Evolutionary conservation across 2,797 vertebrate genomes (phyloP).

Genomic region (Lithobates sylvaticus): DNA sequence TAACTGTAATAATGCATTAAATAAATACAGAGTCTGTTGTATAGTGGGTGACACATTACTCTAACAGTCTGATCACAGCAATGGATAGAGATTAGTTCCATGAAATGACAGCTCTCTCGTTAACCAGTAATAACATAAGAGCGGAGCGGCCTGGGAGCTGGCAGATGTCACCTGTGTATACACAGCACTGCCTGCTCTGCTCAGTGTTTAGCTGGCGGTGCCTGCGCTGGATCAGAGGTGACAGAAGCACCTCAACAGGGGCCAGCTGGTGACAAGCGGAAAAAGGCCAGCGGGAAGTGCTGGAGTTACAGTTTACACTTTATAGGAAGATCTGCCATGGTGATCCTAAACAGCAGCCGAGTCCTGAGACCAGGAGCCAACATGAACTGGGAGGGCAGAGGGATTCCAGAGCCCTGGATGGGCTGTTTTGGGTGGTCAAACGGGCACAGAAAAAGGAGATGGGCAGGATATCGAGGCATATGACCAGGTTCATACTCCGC

Average conservation of each 20-base stretch:
- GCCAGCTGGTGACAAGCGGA: slow-evolving; percentile 43
- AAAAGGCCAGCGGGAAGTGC: slow-evolving; percentile 34
- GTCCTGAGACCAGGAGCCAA: neutral
- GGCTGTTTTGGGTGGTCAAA: too few species aligned
- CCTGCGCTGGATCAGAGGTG: slow-evolving; percentile 45
- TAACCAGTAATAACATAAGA: too few species aligned
- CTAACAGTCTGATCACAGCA: too few species aligned
- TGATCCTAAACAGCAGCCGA: slow-evolving; percentile 31
- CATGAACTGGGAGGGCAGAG: neutral
- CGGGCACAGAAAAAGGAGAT: too few species aligned
- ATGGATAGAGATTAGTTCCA: too few species aligned
- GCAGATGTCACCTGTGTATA: slow-evolving; percentile 32
- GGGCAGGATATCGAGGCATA: too few species aligned
- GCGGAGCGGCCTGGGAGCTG: neutral
- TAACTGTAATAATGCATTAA: too few species aligned
- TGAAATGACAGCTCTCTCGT: too few species aligned
- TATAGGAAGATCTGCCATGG: slow-evolving; percentile 42
- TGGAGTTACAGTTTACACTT: slow-evolving; percentile 9
- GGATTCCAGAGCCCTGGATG: neutral
- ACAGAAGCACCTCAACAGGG: slow-evolving; percentile 21
- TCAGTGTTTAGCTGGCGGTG: neutral
- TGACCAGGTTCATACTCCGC: too few species aligned
- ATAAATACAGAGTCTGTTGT: too few species aligned
- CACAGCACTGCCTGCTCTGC: neutral
- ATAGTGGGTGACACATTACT: too few species aligned